These are phyloP conservation scores for Beaufortia kweichowensis DNA, from an alignment of 2,113 vertebrate genomes.

Conservation along the genomic window DNA sequence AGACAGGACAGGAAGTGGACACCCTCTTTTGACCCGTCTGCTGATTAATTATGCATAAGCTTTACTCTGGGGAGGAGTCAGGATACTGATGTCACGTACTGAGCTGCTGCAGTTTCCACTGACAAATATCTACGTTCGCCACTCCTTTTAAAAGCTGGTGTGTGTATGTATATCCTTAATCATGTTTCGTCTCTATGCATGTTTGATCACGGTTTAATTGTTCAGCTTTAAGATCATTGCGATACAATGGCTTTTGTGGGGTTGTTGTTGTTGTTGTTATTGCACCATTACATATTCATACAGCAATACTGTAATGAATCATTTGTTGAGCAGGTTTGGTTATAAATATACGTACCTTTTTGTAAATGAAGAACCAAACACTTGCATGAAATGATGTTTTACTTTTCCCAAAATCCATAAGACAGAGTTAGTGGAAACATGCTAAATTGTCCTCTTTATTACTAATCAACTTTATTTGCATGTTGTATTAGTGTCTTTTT, in stretches of 20 bases:
- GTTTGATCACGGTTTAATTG: constrained; percentile 20
- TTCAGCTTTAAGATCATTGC: neutral
- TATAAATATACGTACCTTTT: neutral
- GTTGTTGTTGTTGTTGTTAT: neutral
- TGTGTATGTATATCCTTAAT: constrained; percentile 46
- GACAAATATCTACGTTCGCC: constrained; percentile 28
- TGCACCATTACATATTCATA: neutral
- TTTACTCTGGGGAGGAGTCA: constrained; percentile 33
- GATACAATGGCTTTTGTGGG: neutral
- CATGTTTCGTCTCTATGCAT: constrained; percentile 43
- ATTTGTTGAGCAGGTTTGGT: neutral
- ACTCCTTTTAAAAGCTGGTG: constrained; percentile 37
- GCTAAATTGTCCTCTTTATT: neutral
- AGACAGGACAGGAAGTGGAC: constrained; percentile 46
- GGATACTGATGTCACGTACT: neutral
- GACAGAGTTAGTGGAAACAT: neutral
- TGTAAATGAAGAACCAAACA: too few relatives aligned
- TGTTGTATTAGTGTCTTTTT: constrained; percentile 37
- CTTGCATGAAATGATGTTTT: too few relatives aligned
- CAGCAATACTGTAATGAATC: neutral
- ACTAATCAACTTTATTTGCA: neutral
- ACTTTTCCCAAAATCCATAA: too few relatives aligned
- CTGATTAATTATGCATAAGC: constrained; percentile 55
- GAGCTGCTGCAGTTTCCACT: constrained; percentile 37
- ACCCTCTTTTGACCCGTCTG: constrained; percentile 40